Evolutionary conservation across 1,140 invertebrate species (phyloP), one percentile per base, ranked within the genome.

Genomic region (Dufourea novaeangliae): DNA sequence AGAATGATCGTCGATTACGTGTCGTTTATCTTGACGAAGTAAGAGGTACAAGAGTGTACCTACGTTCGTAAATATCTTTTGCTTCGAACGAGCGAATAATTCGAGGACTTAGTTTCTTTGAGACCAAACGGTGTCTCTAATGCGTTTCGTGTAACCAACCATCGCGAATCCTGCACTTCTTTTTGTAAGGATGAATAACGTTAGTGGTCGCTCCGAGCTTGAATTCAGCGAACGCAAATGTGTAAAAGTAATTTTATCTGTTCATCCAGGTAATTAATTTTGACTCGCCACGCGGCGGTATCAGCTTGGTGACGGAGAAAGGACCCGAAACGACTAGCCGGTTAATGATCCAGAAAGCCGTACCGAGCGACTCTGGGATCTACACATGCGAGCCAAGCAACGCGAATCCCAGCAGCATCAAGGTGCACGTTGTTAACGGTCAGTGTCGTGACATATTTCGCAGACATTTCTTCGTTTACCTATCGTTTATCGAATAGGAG

Each of bases 361-460:
- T 93, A 11, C 85, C 90, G 54, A 90, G 88, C 52, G 93, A 95
- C 82, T 94, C 94, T 1, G 94, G 94, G 5, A 90, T 93, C 57
- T 95, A 95, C 86, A 94, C 93, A 2, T 95, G 94, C 86, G 90
- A 92, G 66, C 94, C 95, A 10, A 94, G 94, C 80, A 95, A 95
- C 88, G 94, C 94, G 22, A 94, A 94, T 86, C 92, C 94, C 7
- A 93, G 93, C 59, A 94, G 91, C 75, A 93, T 95, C 80, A 92
- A 93, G 72, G 94, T 95, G 39, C 94, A 95, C 86, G 94, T 95
- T 50, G 92, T 95, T 61, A 94, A 94, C 87, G 94, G 95, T 95
- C 87, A 93, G 92, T 70, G 5, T 0, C 2, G 7, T 6, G 34
- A 32, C 64, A 54, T 56, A 20, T 39, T 54, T 27, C 7, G 0